These are phyloP conservation scores for Spizella passerina DNA, from an alignment of 2,797 vertebrate genomes.

Conservation along the genomic window DNA sequence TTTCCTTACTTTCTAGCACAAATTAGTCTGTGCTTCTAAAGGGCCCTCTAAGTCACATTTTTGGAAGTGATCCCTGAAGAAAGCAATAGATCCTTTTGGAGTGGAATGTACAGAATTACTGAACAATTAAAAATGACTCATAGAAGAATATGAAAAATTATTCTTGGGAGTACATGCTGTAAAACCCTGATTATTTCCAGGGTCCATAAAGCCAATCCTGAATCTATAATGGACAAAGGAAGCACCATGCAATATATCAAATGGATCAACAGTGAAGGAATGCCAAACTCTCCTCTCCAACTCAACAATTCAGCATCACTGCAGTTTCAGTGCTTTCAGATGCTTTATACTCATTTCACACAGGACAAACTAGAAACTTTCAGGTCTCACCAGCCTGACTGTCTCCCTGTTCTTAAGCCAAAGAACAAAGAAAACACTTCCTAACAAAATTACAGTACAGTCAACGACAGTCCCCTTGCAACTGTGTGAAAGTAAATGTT, in stretches of 20 bases:
- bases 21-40: background rate
- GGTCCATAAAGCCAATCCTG: background rate
- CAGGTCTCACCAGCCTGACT: background rate
- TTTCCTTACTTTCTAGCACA: slow-evolving; percentile 5
- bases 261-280: background rate
- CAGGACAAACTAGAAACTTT: background rate
- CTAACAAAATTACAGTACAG: background rate
- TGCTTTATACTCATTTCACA: background rate
- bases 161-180: background rate
- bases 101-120: background rate
- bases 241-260: background rate
- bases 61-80: background rate
- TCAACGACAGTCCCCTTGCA: background rate
- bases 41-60: background rate
- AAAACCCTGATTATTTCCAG: background rate
- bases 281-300: background rate
- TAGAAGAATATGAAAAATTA: background rate
- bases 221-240: background rate
- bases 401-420: background rate
- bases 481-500: background rate
- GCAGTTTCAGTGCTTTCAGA: background rate
- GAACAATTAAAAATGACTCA: background rate
- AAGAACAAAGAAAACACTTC: background rate
- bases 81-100: background rate
- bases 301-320: background rate